Percentiles rank a stretch among this genome's conserved stretches.
phyloP scores from a whole-genome alignment of 2,888 invertebrate genomes.

The Napeogenes sylphis region DNA sequence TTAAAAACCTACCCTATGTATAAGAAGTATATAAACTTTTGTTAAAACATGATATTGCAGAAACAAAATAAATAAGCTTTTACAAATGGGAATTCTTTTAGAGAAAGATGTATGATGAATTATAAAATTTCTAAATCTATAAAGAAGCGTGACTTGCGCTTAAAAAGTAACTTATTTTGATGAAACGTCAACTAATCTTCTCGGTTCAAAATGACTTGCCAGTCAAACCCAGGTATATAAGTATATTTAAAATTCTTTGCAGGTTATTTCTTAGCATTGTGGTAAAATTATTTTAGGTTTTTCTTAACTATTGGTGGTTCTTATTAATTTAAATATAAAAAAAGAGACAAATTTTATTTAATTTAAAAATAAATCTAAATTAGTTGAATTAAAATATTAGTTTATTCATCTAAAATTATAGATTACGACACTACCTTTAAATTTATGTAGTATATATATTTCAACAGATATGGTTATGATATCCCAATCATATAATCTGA shows the following conservation, averaged over 20 bases:
- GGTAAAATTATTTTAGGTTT: no score
- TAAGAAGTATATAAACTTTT: neutral
- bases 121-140: conserved; percentile 7
- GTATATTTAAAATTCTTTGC: no score
- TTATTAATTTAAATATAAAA: no score
- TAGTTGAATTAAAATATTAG: no score
- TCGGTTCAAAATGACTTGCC: neutral
- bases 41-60: neutral
- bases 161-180: neutral
- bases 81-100: neutral
- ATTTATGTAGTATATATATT: neutral
- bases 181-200: neutral
- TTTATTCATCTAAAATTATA: no score
- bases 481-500: conserved; percentile 9
- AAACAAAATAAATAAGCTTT: neutral
- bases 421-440: no score
- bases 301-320: no score
- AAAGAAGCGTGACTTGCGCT: conserved; percentile 5
- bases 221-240: neutral
- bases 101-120: conserved; percentile 7
- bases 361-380: no score
- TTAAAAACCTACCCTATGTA: neutral
- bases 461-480: conserved; percentile 7
- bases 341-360: no score
- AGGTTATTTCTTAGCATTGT: no score